Conservation (phyloP, 2,797 vertebrate genomes). For the Peromyscus eremicus region DNA sequence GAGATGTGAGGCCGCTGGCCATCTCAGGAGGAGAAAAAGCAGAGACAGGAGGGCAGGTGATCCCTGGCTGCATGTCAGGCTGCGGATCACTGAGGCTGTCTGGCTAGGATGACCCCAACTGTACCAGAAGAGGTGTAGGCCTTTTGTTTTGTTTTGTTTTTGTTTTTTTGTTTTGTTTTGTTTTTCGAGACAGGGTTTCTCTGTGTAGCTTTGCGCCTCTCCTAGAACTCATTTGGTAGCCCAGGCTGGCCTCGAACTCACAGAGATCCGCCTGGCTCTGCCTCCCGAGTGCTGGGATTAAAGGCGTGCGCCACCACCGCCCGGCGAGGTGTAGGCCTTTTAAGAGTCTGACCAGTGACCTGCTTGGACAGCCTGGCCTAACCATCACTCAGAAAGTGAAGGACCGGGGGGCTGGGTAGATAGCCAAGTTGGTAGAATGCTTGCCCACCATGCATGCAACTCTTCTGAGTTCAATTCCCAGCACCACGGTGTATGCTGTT, state of each 20-base stretch:
- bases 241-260: too few relatives aligned
- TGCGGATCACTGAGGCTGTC: neutral
- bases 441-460: neutral
- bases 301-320: too few relatives aligned
- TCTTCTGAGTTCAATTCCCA: neutral
- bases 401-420: neutral
- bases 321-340: neutral
- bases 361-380: neutral
- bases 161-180: too few relatives aligned
- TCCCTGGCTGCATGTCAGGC: rapidly evolving
- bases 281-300: too few relatives aligned
- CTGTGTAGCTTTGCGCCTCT: too few relatives aligned
- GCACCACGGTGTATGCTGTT: neutral
- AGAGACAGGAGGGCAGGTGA: neutral
- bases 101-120: neutral
- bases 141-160: too few relatives aligned
- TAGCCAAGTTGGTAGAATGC: neutral
- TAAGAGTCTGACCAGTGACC: neutral
- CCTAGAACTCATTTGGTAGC: too few relatives aligned
- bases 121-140: neutral
- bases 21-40: neutral
- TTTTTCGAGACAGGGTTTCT: too few relatives aligned
- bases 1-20: neutral
- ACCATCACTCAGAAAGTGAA: neutral
- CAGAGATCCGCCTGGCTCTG: too few relatives aligned